phyloP scores from a whole-genome alignment of 2,113 vertebrate species.

The Psophia crepitans region DNA sequence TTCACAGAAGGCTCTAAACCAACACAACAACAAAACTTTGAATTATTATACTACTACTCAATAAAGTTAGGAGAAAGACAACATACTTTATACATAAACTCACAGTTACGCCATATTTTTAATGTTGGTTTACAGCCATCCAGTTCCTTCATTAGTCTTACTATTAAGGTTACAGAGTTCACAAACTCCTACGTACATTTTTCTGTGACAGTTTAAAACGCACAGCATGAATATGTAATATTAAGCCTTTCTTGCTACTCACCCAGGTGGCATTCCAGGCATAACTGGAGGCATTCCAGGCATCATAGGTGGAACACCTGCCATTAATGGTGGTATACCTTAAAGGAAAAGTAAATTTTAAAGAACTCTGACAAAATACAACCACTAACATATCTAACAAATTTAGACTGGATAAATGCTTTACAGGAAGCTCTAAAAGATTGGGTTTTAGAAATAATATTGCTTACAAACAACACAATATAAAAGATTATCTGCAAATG shows the following conservation, averaged over 20 bases:
- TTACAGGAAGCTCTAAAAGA: not conserved
- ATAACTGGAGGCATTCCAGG: conserved; percentile 88
- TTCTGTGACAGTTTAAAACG: not conserved
- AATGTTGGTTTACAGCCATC: conserved; percentile 50
- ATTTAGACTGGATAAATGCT: not conserved
- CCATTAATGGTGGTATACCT: conserved; percentile 97
- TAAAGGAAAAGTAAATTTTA: not conserved
- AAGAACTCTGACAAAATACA: not conserved
- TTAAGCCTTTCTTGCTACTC: conserved; percentile 48
- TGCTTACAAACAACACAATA: not conserved
- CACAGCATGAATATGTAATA: not conserved
- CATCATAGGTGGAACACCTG: conserved; percentile 91
- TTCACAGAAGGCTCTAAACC: conserved; percentile 51
- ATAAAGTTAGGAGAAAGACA: not conserved
- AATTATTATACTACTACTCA: not conserved
- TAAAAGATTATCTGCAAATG: not conserved
- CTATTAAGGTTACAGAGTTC: not conserved
- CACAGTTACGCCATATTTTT: not conserved
- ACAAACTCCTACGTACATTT: not conserved
- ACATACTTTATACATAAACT: not conserved
- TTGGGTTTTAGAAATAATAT: fast-evolving
- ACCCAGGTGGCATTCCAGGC: conserved; percentile 91
- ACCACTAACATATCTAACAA: not conserved
- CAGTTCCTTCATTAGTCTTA: not conserved
- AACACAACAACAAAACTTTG: not conserved